These are phyloP conservation scores for Lycodopsis pacificus DNA, from an alignment of 2,797 vertebrate genomes.

Conservation along the genomic window DNA sequence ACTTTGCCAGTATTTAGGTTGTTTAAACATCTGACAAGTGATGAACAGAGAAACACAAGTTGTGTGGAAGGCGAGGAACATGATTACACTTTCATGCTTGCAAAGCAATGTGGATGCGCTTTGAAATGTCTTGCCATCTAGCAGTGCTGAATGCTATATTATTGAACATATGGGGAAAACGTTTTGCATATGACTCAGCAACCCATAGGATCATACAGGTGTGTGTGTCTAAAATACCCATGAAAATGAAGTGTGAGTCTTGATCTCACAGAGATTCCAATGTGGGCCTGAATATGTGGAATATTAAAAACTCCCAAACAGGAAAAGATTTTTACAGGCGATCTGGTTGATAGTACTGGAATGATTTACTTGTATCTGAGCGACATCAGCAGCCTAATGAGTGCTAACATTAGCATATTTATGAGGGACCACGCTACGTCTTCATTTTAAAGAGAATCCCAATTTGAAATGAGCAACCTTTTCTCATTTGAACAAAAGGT, in stretches of 20 bases:
- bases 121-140: not conserved
- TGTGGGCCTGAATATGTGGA: not conserved
- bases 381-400: constrained; percentile 41
- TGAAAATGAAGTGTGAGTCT: constrained; percentile 17
- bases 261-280: not conserved
- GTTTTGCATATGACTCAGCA: constrained; percentile 34
- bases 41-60: constrained; percentile 29
- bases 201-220: not conserved
- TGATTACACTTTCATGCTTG: constrained; percentile 17
- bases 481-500: no score
- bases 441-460: no score
- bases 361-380: constrained; percentile 39
- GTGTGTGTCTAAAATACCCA: not conserved
- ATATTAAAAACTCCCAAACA: constrained; percentile 21
- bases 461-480: not conserved
- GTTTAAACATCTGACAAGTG: constrained; percentile 56
- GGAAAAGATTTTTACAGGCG: constrained; percentile 19
- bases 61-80: constrained; percentile 7
- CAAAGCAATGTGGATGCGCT: constrained; percentile 3
- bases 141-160: constrained; percentile 10
- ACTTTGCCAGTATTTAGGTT: constrained; percentile 54
- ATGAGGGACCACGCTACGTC: constrained; percentile 16
- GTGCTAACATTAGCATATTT: constrained; percentile 44
- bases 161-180: constrained; percentile 32
- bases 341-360: not conserved